Conservation (phyloP, 2,797 vertebrate genomes). For the Manis javanica region DNA sequence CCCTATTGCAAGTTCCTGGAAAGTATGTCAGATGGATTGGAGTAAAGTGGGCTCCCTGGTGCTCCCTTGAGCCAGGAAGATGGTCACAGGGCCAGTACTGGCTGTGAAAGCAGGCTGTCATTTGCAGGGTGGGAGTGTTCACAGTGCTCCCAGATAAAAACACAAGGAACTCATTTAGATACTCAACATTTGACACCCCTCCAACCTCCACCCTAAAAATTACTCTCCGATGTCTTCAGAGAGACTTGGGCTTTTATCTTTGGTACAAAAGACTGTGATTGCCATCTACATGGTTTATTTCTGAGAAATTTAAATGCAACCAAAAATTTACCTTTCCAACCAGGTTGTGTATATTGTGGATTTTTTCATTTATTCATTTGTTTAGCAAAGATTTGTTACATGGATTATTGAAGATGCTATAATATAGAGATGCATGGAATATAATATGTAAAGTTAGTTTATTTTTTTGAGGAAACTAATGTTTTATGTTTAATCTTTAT, state of each 20-base stretch:
- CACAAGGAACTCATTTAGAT: background rate
- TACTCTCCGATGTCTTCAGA: background rate
- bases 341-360: background rate
- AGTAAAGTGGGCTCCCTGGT: background rate
- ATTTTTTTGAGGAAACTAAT: background rate
- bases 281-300: background rate
- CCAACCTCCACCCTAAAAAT: background rate
- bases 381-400: background rate
- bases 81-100: background rate
- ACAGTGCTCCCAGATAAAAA: background rate
- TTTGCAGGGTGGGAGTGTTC: background rate
- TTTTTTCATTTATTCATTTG: background rate
- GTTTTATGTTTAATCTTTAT: background rate
- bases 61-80: background rate
- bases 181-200: background rate
- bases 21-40: background rate
- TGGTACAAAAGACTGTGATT: background rate
- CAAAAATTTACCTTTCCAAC: background rate
- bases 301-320: background rate
- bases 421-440: background rate
- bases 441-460: background rate
- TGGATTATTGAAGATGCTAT: conserved; percentile 15
- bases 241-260: background rate
- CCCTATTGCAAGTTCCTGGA: background rate
- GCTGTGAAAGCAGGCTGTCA: background rate